phyloP scores from a whole-genome alignment of 2,888 invertebrate genomes.

The Epinotia brunnichana region DNA sequence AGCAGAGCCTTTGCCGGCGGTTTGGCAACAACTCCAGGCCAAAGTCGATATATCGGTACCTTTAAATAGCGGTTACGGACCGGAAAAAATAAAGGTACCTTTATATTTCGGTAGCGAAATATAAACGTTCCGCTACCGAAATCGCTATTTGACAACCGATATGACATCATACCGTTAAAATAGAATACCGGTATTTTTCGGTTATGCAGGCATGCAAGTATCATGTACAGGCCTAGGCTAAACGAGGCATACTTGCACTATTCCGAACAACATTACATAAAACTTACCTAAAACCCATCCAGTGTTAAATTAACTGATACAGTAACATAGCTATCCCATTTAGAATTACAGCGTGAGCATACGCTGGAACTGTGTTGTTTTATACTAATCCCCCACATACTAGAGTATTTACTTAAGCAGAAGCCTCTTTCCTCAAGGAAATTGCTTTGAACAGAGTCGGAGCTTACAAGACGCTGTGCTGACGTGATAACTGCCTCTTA shows the following conservation, averaged over 20 bases:
- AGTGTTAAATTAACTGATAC: constrained; percentile 10
- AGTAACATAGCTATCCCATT: constrained; percentile 25
- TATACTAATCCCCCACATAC: constrained; percentile 48
- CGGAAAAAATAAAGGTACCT: no score
- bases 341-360: constrained; percentile 10
- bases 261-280: not conserved
- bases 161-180: no score
- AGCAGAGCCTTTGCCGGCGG: no score
- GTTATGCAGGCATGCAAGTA: no score
- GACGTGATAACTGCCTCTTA: constrained; percentile 57
- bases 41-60: no score
- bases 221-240: not conserved
- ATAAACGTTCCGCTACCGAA: no score
- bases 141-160: no score
- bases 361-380: constrained; percentile 12
- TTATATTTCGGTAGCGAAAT: no score
- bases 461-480: constrained; percentile 45
- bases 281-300: not conserved
- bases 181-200: no score
- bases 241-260: not conserved
- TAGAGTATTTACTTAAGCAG: constrained; percentile 58
- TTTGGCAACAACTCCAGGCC: no score
- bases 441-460: constrained; percentile 55
- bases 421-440: constrained; percentile 53
- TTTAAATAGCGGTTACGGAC: no score